A percentile compares a stretch with the other conserved stretches of the same genome.
phyloP scores from a whole-genome alignment of 2,888 invertebrate genomes.

The Carabus problematicus region DNA sequence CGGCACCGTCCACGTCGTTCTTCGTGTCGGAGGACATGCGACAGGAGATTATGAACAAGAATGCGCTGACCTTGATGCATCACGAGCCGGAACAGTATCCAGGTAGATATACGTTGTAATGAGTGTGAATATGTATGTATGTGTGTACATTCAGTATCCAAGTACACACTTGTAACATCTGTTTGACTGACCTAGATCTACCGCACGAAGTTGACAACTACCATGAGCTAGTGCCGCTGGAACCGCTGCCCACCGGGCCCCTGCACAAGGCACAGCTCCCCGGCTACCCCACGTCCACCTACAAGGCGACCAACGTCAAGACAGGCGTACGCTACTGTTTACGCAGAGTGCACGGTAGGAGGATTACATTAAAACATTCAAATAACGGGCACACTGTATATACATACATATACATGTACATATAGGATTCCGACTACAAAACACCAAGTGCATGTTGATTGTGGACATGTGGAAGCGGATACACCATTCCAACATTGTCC shows the following conservation, averaged over 20 bases:
- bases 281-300: slow-evolving; percentile 82
- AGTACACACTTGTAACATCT: background rate
- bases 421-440: slow-evolving; percentile 78
- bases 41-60: slow-evolving; percentile 77
- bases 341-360: slow-evolving; percentile 82
- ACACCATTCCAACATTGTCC: slow-evolving; percentile 93
- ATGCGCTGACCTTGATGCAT: slow-evolving; percentile 75
- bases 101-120: slow-evolving; percentile 56
- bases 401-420: slow-evolving; percentile 28
- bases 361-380: no score
- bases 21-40: slow-evolving; percentile 87
- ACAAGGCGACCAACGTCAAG: slow-evolving; percentile 88
- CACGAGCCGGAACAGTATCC: slow-evolving; percentile 72
- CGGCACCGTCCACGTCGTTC: slow-evolving; percentile 64
- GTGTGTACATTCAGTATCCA: background rate
- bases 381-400: slow-evolving; percentile 30
- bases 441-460: slow-evolving; percentile 82
- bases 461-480: slow-evolving; percentile 96
- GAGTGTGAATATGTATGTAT: slow-evolving; percentile 2
- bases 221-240: slow-evolving; percentile 85
- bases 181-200: slow-evolving; percentile 66
- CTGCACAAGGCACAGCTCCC: slow-evolving; percentile 73
- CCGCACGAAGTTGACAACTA: slow-evolving; percentile 92
- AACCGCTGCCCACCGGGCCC: slow-evolving; percentile 66
- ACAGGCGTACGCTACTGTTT: slow-evolving; percentile 86